Conservation (phyloP, 2,113 vertebrate species). For the Phrynocephalus versicolor region DNA sequence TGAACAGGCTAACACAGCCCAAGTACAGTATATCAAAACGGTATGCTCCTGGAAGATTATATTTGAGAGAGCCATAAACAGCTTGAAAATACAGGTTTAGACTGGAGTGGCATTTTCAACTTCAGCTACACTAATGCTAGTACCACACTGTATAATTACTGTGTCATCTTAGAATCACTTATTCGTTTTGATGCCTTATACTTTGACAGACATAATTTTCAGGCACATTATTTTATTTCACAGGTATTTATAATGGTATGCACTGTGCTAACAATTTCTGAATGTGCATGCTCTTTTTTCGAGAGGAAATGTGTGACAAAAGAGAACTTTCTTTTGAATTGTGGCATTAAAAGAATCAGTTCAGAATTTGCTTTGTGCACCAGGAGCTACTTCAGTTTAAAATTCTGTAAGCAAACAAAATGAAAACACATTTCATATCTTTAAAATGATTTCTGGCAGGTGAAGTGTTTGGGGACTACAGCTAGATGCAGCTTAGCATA, state of each 20-base stretch:
- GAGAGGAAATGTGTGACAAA: constrained; percentile 37
- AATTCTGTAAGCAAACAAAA: constrained; percentile 28
- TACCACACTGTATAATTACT: constrained; percentile 59
- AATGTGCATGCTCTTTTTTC: constrained; percentile 37
- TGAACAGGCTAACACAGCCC: not conserved
- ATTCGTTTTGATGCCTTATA: constrained; percentile 54
- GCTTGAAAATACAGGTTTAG: constrained; percentile 28
- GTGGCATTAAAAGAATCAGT: constrained; percentile 42
- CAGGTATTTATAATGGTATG: constrained; percentile 32
- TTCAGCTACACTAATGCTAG: constrained; percentile 29
- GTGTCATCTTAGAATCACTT: constrained; percentile 59
- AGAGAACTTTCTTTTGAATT: constrained; percentile 48
- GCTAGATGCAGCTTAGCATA: not conserved
- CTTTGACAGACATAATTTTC: constrained; percentile 57
- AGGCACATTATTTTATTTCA: constrained; percentile 57
- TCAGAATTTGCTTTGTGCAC: constrained; percentile 54
- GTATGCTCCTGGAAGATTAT: not conserved
- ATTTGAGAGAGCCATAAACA: constrained; percentile 29
- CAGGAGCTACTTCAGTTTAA: constrained; percentile 38
- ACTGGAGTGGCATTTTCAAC: constrained; percentile 7
- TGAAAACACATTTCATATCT: constrained; percentile 42
- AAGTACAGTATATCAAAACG: not conserved
- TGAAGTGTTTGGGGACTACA: constrained; percentile 13
- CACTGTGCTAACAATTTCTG: constrained; percentile 42
- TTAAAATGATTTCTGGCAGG: constrained; percentile 46